These are phyloP conservation scores for Numenius phaeopus DNA, from an alignment of 2,797 vertebrate genomes.

Conservation along the genomic window DNA sequence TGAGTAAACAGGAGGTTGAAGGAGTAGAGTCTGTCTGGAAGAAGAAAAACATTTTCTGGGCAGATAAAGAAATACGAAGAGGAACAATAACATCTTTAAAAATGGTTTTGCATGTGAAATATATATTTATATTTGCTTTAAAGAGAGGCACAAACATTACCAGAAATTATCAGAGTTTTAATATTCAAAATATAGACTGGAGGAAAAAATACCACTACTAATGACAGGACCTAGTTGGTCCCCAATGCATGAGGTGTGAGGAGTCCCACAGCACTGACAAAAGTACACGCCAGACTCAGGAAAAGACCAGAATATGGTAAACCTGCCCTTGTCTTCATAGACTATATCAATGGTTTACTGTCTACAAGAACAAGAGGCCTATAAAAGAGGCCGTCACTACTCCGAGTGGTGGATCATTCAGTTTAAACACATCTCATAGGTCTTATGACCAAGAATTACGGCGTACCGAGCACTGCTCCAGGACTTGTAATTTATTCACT, in stretches of 20 bases:
- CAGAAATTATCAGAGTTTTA: not conserved
- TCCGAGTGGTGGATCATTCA: not conserved
- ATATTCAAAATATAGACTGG: not conserved
- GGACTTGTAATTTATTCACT: not conserved
- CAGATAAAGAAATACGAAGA: not conserved
- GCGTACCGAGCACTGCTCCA: not conserved
- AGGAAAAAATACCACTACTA: not conserved
- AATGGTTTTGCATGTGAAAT: not conserved
- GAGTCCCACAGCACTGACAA: not conserved
- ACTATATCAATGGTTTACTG: not conserved
- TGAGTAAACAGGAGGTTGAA: not conserved
- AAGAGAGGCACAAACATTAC: not conserved
- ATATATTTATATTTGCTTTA: not conserved
- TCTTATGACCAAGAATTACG: not conserved
- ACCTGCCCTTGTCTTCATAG: not conserved
- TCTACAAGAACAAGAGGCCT: not conserved
- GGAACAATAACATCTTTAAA: not conserved
- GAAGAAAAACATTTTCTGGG: not conserved
- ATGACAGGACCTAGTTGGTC: not conserved
- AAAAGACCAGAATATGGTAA: not conserved
- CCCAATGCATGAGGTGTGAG: not conserved
- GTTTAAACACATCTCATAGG: not conserved
- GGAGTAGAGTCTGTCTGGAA: not conserved
- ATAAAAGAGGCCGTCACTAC: not conserved
- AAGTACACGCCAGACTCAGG: not conserved